These are phyloP conservation scores for Hymenopus coronatus DNA, from an alignment of 2,888 invertebrate species.

Conservation along the genomic window DNA sequence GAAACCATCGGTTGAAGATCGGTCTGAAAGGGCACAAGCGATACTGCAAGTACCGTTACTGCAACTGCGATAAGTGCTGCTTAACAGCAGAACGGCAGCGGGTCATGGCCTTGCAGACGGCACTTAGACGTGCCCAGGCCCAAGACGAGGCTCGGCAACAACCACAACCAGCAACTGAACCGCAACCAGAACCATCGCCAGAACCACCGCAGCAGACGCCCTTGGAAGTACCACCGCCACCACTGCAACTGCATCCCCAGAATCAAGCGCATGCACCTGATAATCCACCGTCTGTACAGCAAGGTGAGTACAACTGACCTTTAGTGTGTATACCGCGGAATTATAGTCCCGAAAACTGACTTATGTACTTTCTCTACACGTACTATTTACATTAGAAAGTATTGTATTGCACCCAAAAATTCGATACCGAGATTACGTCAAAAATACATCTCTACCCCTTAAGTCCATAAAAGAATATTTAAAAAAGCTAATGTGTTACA, in stretches of 20 bases:
- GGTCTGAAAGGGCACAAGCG: slow-evolving; percentile 89
- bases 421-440: no score
- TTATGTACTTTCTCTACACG: no score
- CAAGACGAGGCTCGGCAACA: slow-evolving; percentile 63
- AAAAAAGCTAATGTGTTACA: no score
- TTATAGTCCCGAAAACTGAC: no score
- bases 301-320: background rate
- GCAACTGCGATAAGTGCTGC: slow-evolving; percentile 82
- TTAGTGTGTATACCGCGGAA: no score
- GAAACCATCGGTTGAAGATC: slow-evolving; percentile 87
- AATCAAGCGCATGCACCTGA: background rate
- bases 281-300: background rate
- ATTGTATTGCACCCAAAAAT: no score
- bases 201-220: background rate
- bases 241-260: background rate
- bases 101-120: slow-evolving; percentile 87
- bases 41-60: slow-evolving; percentile 82
- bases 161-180: background rate
- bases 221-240: background rate
- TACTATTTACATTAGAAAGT: no score
- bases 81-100: slow-evolving; percentile 82
- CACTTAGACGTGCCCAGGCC: slow-evolving; percentile 76
- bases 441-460: no score
- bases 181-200: background rate
- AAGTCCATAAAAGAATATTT: no score